Evolutionary conservation across 1,140 invertebrate genomes (phyloP), one percentile per base, ranked within the genome.

Genomic region (Neodiprion pinetum): DNA sequence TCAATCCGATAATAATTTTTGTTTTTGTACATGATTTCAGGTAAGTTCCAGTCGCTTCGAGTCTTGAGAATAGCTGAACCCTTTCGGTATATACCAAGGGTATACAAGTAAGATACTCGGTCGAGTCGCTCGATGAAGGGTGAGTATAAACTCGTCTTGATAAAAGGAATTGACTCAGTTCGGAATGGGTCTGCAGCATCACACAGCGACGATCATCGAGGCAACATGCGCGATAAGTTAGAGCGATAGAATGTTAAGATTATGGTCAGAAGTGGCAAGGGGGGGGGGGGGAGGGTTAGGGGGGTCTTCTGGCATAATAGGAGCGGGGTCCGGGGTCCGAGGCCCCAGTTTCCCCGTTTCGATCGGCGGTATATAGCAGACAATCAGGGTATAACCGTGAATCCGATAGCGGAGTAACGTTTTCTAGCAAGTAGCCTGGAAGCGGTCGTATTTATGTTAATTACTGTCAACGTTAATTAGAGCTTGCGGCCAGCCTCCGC

Each of bases 391-490:
- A 85, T 83, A 84, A 81, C 81, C 76, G 76, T 80, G 76, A 83
- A 82, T 83, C 67, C 67, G 72, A 23, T 74, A 75, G 49, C 71
- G 73, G 75, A 69, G 76, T 67, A 71, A 75, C 75, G 75, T 75
- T 77, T 75, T 76, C 75, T 72, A 80, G 78, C 80, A 82, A 81
- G 80, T 78, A 80, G 78, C 80, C 81, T 80, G 80, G 79, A 83
- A 84, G 83, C 81, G 80, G 81, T 86, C 83, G 85, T 87, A 87
- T 87, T 87, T 87, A 87, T 87, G 86, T 86, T 87, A 87, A 87
- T 87, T 87, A 87, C 85, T 84, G 83, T 86, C 83, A 87, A 87
- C 83, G 85, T 87, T 87, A 87, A 87, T 87, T 87, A 87, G 83
- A 83, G 79, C 79, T 80, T 72, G 73, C 12, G 48, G 72, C 75